Percentiles rank a stretch among this genome's conserved stretches.
Conservation (phyloP, 2,113 vertebrate genomes). For the Phalacrocorax aristotelis region DNA sequence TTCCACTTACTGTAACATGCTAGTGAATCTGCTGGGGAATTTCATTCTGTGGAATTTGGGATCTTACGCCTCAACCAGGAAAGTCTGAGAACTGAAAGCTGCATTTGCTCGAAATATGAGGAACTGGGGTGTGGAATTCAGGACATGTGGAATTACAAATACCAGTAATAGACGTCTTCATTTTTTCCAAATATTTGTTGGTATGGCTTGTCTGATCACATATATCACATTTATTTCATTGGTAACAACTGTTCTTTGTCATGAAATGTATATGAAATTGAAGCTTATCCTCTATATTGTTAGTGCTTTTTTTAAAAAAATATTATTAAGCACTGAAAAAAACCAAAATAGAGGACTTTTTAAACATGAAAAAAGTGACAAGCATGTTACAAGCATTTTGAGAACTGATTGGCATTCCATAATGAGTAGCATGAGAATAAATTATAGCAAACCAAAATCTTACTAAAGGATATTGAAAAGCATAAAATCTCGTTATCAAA, state of each 20-base stretch:
- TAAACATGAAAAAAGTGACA: neutral
- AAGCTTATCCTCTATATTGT: neutral
- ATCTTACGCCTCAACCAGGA: neutral
- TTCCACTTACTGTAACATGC: neutral
- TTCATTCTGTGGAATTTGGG: neutral
- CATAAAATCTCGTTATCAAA: conserved; percentile 4
- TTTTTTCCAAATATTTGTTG: neutral
- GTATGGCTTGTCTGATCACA: neutral
- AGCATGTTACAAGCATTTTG: neutral
- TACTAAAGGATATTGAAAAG: neutral
- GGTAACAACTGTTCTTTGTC: neutral
- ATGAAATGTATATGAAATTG: neutral
- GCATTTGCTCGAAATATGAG: neutral
- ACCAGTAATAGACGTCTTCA: neutral
- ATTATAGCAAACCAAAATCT: neutral
- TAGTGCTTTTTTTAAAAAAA: neutral
- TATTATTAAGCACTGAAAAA: neutral
- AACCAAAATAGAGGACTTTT: neutral
- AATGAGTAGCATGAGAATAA: neutral
- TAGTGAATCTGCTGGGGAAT: neutral
- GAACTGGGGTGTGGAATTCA: neutral
- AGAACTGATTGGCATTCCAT: neutral
- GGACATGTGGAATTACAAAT: neutral
- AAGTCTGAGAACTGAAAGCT: neutral
- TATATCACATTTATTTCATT: neutral